These are phyloP conservation scores for Ctenosaura bakeri DNA, from an alignment of 2,797 vertebrate genomes.

Conservation along the genomic window DNA sequence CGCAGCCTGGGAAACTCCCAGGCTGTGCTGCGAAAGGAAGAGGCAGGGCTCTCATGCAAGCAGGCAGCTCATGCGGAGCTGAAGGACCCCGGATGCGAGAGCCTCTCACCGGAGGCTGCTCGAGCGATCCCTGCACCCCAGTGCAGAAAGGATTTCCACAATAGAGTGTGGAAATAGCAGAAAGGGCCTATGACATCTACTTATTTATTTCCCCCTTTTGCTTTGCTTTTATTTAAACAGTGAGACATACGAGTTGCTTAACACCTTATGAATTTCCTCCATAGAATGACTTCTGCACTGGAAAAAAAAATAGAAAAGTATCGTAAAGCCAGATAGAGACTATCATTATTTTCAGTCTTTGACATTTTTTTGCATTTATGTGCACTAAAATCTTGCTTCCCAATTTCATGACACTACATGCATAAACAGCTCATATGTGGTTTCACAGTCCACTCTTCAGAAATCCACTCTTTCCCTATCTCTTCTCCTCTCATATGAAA, in stretches of 20 bases:
- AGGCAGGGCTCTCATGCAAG: no score
- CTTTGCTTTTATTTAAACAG: neutral
- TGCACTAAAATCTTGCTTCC: neutral
- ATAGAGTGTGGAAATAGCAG: no score
- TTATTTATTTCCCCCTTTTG: neutral
- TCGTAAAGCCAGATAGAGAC: neutral
- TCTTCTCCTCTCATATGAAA: neutral
- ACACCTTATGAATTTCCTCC: neutral
- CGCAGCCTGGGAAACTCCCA: no score
- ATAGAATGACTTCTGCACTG: neutral
- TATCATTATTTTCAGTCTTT: neutral
- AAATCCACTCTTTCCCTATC: neutral
- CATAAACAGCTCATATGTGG: neutral
- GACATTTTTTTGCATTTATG: neutral
- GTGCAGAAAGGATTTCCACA: no score
- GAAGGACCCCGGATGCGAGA: no score
- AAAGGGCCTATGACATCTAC: no score
- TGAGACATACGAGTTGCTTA: neutral
- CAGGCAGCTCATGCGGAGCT: no score
- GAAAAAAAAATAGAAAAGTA: no score
- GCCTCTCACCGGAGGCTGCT: no score
- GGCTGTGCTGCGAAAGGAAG: no score
- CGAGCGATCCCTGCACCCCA: no score
- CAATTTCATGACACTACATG: no score
- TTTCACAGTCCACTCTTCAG: neutral